A percentile compares a stretch with the other conserved stretches of the same genome.
Conservation (phyloP, 2,888 invertebrate genomes). For the Oligia fasciuncula region DNA sequence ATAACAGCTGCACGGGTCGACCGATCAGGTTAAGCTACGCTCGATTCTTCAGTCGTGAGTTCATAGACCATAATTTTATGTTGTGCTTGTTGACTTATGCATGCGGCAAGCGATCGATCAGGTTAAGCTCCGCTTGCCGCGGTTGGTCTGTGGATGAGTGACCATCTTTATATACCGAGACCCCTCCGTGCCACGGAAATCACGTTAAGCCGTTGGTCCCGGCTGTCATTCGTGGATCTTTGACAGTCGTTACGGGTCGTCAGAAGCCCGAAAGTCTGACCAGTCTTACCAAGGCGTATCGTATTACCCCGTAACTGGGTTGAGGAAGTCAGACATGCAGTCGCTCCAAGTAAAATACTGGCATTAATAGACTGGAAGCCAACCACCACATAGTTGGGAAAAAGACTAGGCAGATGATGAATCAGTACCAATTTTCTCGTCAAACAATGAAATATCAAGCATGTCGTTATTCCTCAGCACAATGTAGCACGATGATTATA, state of each 20-base stretch:
- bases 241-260: background rate
- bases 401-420: background rate
- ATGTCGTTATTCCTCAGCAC: conserved; percentile 13
- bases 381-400: background rate
- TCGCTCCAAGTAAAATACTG: background rate
- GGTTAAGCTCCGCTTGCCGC: background rate
- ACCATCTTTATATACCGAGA: background rate
- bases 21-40: background rate
- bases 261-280: background rate
- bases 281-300: background rate
- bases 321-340: background rate
- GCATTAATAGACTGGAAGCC: background rate
- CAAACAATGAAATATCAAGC: conserved; percentile 26
- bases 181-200: background rate
- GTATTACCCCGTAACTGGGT: background rate
- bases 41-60: too few relatives aligned
- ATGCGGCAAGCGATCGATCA: too few relatives aligned
- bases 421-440: conserved; percentile 1
- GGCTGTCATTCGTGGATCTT: background rate
- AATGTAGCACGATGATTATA: conserved; percentile 17
- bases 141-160: background rate
- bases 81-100: too few relatives aligned
- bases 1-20: too few relatives aligned
- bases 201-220: background rate
- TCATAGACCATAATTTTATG: too few relatives aligned